Evolutionary conservation across 2,797 vertebrate genomes (phyloP), one percentile per base, ranked within the genome.

Genomic region (Margarornis squamiger): DNA sequence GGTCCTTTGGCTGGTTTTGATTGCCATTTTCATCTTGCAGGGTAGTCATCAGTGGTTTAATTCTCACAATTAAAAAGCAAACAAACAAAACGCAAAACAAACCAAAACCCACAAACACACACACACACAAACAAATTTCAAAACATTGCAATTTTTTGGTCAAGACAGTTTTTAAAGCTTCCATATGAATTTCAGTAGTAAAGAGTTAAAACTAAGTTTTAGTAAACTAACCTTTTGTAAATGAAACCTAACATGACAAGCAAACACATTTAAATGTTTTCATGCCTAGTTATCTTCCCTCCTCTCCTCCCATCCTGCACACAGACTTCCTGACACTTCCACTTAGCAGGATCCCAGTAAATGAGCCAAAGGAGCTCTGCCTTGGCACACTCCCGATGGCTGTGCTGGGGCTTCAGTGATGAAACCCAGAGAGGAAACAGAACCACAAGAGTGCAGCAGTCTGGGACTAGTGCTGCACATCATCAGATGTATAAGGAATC

Each of bases 371-470:
- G 52, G 55, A 52, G 5, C 51, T 82, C 58, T 89, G n/a, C 38
- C 19, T 87, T 41, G 12, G 63, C 77, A 48, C 6, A 3, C 8
- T 87, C 73, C 46, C 0, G 0, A 62, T 92, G 51, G 32, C 77
- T 78, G 75, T 16, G 5, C n/a, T 76, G 75, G 63, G 38, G 20
- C 89, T 92, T 82, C 54, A 39, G 0, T 79, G 72, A 52, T 43
- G 57, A 90, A 86, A 90, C 14, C 70, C 78, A 76, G 87, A 63
- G 82, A 57, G 72, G 39, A 70, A 93, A 76, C n/a, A 71, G 65
- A 86, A 43, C 19, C 14, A 5, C 20, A 14, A 9, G 49, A 62
- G 52, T 80, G 62, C 68, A 82, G 5, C 34, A 48, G 17, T 75
- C 71, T 77, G 49, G 48, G 80, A 85, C 63, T 24, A 73, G 61